These are phyloP conservation scores for Melanotaenia maccullochi DNA, from an alignment of 2,797 vertebrate genomes.

Conservation along the genomic window DNA sequence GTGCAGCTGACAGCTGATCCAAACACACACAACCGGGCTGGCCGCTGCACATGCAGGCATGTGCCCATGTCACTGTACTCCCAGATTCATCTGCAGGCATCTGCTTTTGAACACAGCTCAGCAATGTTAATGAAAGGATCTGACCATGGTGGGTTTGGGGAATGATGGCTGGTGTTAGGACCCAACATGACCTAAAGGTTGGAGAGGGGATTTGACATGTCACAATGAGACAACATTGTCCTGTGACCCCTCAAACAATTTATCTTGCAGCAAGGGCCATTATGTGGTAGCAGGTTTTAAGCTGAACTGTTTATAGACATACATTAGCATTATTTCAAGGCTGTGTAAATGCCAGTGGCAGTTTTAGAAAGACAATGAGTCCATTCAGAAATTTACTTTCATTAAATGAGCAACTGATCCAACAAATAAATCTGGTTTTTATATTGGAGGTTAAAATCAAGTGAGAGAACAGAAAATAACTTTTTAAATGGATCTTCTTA, in stretches of 20 bases:
- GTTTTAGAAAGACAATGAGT: conserved; percentile 31
- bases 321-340: conserved; percentile 38
- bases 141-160: conserved; percentile 43
- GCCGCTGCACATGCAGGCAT: conserved; percentile 37
- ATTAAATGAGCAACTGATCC: conserved; percentile 15
- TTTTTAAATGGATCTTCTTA: neutral
- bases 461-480: neutral
- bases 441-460: neutral
- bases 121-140: conserved; percentile 76
- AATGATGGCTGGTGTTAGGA: conserved; percentile 44
- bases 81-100: conserved; percentile 65
- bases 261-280: conserved; percentile 39
- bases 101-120: conserved; percentile 71
- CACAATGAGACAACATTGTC: conserved; percentile 50
- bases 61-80: conserved; percentile 53
- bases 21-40: conserved; percentile 27
- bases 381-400: conserved; percentile 25
- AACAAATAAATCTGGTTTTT: neutral
- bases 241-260: conserved; percentile 48
- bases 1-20: conserved; percentile 74
- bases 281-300: conserved; percentile 36
- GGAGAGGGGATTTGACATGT: conserved; percentile 50
- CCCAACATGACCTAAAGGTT: conserved; percentile 47
- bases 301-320: conserved; percentile 34
- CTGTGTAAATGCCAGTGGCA: conserved; percentile 33